Conservation (phyloP, 1,140 invertebrate species). For the Cecropterus lyciades region DNA sequence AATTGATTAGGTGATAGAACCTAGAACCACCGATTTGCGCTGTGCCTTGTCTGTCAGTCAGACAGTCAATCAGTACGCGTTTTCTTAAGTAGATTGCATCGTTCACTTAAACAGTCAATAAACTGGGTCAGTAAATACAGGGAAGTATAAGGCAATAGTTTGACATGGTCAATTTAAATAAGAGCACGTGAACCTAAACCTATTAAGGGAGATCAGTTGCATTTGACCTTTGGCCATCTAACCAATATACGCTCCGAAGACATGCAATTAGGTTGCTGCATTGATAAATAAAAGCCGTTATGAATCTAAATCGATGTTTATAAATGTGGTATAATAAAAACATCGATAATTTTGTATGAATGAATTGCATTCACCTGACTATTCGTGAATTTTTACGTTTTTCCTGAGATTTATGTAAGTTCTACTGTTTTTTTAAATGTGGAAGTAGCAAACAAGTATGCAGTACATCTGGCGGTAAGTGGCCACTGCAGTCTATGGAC, state of each 20-base stretch:
- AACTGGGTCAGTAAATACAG: conserved; percentile 31
- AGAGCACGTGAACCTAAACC: conserved; percentile 24
- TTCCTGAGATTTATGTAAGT: no score
- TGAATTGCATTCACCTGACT: no score
- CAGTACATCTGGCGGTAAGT: no score
- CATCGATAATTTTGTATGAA: no score
- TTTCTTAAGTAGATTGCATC: conserved; percentile 16
- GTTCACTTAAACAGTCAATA: conserved; percentile 26
- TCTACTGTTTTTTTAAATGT: no score
- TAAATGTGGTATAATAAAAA: not conserved
- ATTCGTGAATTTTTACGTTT: no score
- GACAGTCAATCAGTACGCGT: no score
- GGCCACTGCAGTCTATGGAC: no score
- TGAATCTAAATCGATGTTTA: conserved; percentile 9
- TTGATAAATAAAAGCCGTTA: conserved; percentile 7
- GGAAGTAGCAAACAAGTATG: no score
- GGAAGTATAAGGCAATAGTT: conserved; percentile 30
- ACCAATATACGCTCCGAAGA: conserved; percentile 27
- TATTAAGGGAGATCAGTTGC: conserved; percentile 33
- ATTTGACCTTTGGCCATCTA: conserved; percentile 30
- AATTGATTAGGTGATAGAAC: no score
- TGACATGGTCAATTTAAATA: conserved; percentile 33
- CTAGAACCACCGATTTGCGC: no score
- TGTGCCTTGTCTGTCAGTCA: no score
- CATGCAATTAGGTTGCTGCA: conserved; percentile 30